These are phyloP conservation scores for Marcusenius ussheri DNA, from an alignment of 2,113 vertebrate genomes.

Conservation along the genomic window DNA sequence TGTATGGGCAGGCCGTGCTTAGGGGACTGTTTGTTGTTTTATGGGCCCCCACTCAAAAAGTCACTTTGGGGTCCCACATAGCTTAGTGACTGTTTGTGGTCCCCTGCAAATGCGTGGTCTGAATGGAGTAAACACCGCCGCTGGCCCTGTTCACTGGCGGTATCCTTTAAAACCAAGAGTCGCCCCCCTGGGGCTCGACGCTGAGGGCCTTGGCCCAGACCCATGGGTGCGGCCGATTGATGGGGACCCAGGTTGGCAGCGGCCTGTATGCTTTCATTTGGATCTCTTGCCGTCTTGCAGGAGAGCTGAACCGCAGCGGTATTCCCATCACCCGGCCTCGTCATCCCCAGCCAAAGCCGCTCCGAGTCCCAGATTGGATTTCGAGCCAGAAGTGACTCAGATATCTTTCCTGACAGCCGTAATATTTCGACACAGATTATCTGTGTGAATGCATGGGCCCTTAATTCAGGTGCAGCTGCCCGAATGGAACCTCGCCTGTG, in stretches of 20 bases:
- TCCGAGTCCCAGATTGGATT: neutral
- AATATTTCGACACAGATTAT: constrained; percentile 10
- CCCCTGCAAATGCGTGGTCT: neutral
- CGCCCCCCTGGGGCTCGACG: neutral
- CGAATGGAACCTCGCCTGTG: neutral
- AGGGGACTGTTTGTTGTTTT: neutral
- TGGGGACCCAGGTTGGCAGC: constrained; percentile 11
- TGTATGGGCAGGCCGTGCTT: neutral
- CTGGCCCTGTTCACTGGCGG: neutral
- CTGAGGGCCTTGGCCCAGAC: neutral
- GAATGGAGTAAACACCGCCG: neutral
- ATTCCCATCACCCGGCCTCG: constrained; percentile 1
- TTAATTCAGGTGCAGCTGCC: constrained; percentile 9
- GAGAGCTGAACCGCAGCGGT: neutral
- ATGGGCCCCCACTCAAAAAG: neutral
- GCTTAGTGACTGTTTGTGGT: neutral
- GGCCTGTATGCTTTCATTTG: neutral
- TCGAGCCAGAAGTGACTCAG: constrained; percentile 14
- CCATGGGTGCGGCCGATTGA: constrained; percentile 4
- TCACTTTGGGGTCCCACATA: neutral
- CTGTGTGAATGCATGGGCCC: neutral
- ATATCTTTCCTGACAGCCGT: constrained; percentile 14
- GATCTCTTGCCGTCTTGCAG: neutral
- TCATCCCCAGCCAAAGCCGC: neutral
- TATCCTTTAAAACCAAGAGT: neutral